Percentiles rank a stretch among this genome's conserved stretches.
These are phyloP conservation scores for Drosophila sproati DNA, from an alignment of 1,140 invertebrate species.

Conservation along the genomic window DNA sequence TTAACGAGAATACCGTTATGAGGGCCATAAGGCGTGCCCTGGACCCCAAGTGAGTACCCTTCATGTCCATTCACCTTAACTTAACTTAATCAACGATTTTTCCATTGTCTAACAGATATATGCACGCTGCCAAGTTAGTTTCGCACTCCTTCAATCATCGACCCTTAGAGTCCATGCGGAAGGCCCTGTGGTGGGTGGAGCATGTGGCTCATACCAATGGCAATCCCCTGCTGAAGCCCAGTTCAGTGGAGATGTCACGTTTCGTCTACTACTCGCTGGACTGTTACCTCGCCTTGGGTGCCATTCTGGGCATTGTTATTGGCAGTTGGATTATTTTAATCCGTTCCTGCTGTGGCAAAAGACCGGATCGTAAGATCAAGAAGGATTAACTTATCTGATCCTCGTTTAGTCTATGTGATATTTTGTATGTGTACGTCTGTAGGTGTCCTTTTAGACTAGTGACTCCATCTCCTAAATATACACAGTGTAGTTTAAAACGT, in stretches of 20 bases:
- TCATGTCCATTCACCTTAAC: neutral
- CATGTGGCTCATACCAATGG: constrained; percentile 85
- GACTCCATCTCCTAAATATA: constrained; percentile 15
- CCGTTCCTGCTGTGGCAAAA: constrained; percentile 32
- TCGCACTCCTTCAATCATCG: constrained; percentile 75
- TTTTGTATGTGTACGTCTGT: constrained; percentile 64
- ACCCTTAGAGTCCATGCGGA: constrained; percentile 64
- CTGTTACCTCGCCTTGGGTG: constrained; percentile 50
- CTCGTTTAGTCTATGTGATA: constrained; percentile 67
- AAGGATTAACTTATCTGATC: constrained; percentile 10
- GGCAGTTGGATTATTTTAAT: constrained; percentile 63
- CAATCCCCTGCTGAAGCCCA: constrained; percentile 82
- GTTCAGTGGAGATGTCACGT: constrained; percentile 65
- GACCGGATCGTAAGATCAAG: constrained; percentile 34
- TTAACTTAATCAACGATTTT: neutral
- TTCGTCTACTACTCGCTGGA: constrained; percentile 79
- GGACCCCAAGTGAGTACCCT: constrained; percentile 63
- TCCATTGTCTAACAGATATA: constrained; percentile 29
- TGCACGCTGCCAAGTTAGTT: constrained; percentile 73
- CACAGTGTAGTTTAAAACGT: neutral
- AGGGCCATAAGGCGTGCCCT: constrained; percentile 85
- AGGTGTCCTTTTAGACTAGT: constrained; percentile 38
- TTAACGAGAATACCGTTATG: constrained; percentile 87
- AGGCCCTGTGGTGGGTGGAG: constrained; percentile 85
- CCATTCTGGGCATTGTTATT: constrained; percentile 42